phyloP scores from a whole-genome alignment of 2,888 invertebrate species.

The Limnephilus auricula region DNA sequence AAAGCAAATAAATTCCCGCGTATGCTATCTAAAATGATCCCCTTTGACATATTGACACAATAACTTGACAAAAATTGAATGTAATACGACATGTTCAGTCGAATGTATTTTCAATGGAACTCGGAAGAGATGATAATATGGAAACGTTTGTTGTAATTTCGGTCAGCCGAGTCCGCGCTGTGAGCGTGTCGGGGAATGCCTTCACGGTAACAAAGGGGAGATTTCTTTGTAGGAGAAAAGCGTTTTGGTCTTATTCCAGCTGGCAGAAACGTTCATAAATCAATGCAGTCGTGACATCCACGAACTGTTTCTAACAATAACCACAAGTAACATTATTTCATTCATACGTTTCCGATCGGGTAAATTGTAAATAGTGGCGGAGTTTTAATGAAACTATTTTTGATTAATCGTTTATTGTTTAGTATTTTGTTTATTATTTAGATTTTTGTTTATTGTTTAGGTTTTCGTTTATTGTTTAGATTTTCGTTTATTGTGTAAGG shows the following conservation, averaged over 20 bases:
- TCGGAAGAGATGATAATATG: constrained; percentile 24
- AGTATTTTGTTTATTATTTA: too few species aligned
- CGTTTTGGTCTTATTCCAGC: constrained; percentile 45
- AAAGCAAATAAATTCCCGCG: background rate
- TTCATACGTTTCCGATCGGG: constrained; percentile 22
- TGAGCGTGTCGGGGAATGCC: constrained; percentile 50
- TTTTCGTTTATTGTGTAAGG: too few species aligned
- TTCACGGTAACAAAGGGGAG: constrained; percentile 45
- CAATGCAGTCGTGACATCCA: constrained; percentile 42
- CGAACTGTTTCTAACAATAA: constrained; percentile 28
- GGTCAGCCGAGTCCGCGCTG: constrained; percentile 44
- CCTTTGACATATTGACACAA: background rate
- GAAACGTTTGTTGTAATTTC: constrained; percentile 46
- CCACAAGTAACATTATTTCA: constrained; percentile 11
- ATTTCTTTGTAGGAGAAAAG: constrained; percentile 51
- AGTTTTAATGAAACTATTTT: background rate
- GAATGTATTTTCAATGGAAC: background rate
- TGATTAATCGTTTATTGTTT: background rate
- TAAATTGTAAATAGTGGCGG: background rate
- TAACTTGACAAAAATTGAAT: background rate
- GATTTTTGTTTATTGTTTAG: too few species aligned
- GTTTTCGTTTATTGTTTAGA: too few species aligned
- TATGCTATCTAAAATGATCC: background rate
- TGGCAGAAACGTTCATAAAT: constrained; percentile 54
- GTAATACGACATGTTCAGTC: background rate